Conservation (phyloP, 2,888 invertebrate genomes). For the Rhagonycha fulva region DNA sequence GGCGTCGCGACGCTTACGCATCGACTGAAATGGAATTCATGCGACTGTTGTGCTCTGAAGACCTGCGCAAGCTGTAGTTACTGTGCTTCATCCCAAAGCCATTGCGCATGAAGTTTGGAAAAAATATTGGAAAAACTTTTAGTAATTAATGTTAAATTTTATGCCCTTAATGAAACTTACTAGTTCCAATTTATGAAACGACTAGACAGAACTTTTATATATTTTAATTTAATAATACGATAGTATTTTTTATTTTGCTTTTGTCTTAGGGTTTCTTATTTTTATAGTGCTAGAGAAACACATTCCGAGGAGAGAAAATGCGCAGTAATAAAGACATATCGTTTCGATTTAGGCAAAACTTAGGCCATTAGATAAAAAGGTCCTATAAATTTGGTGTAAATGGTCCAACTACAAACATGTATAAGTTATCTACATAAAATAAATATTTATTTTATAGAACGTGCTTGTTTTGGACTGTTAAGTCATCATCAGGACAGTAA, state of each 20-base stretch:
- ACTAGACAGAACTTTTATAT: not conserved
- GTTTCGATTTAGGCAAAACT: not conserved
- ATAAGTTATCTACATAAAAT: not conserved
- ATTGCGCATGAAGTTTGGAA: not conserved
- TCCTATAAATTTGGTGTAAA: not conserved
- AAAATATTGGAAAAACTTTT: not conserved
- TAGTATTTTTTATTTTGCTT: not conserved
- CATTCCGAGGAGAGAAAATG: not conserved
- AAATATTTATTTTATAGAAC: not conserved
- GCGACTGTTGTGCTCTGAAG: slow-evolving; percentile 10
- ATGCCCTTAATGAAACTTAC: not conserved
- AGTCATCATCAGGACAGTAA: not conserved
- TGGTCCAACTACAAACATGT: not conserved
- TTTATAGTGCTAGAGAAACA: not conserved
- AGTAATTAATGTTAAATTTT: not conserved
- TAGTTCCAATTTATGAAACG: not conserved
- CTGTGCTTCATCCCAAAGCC: not conserved
- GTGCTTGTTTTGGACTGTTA: not conserved
- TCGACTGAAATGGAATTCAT: slow-evolving; percentile 37
- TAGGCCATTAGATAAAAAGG: not conserved
- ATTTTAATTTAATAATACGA: not conserved
- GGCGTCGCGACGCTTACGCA: slow-evolving; percentile 43
- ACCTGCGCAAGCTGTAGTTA: slow-evolving; percentile 12
- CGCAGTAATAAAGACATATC: not conserved
- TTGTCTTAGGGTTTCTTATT: not conserved